These are phyloP conservation scores for Heterodera carotae DNA, from an alignment of 1,140 invertebrate genomes.

Conservation along the genomic window DNA sequence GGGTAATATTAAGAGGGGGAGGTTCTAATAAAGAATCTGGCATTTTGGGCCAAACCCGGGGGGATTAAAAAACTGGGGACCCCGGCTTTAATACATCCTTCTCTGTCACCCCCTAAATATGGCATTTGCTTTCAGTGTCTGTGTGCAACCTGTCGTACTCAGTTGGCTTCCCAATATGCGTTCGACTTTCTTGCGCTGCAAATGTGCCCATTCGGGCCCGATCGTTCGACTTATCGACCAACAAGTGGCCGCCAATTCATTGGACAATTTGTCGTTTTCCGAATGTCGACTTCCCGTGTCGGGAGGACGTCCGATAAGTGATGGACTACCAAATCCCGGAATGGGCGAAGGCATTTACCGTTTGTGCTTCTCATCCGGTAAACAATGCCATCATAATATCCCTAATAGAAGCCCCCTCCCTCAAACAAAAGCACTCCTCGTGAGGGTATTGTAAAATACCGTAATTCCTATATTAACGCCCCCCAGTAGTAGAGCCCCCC, in stretches of 20 bases:
- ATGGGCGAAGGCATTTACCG: background rate
- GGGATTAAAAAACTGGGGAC: too few species aligned
- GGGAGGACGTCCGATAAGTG: background rate
- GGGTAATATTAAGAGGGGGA: too few species aligned
- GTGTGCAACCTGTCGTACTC: conserved; percentile 2
- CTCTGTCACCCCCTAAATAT: too few species aligned
- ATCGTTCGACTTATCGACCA: background rate
- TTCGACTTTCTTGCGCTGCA: conserved; percentile 13
- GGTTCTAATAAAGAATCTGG: too few species aligned
- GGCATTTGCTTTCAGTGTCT: background rate
- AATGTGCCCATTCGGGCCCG: conserved; percentile 24
- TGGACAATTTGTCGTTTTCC: background rate
- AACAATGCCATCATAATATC: too few species aligned
- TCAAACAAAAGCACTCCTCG: too few species aligned
- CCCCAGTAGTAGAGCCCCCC: too few species aligned
- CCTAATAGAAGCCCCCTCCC: too few species aligned
- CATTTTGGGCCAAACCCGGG: too few species aligned
- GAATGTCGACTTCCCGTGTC: background rate
- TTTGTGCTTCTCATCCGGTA: conserved; percentile 1
- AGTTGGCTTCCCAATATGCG: background rate
- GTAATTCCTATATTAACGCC: too few species aligned
- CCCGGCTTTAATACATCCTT: too few species aligned
- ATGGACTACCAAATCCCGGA: background rate
- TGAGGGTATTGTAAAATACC: too few species aligned
- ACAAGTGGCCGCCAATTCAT: background rate